Evolutionary conservation across 2,797 vertebrate genomes (phyloP).

Genomic region (Poeciliopsis gracilis): DNA sequence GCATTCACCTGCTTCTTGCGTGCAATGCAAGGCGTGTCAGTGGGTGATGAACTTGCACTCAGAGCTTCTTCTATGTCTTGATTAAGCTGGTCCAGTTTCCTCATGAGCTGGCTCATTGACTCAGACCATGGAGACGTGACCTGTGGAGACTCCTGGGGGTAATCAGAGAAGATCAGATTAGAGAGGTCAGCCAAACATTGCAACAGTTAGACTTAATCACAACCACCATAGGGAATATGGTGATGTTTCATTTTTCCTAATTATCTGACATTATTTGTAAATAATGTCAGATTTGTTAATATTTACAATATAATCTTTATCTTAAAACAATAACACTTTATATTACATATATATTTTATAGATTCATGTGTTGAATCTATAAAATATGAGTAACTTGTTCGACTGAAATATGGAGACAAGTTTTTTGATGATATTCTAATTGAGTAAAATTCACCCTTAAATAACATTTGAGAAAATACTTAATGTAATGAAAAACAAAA

Average conservation of each 20-base stretch:
- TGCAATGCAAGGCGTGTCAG: conserved; percentile 76
- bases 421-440: neutral
- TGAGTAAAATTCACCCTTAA: neutral
- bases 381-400: neutral
- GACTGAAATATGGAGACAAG: neutral
- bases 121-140: conserved; percentile 82
- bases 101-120: conserved; percentile 88
- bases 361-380: no score
- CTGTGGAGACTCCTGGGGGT: conserved; percentile 70
- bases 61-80: conserved; percentile 91
- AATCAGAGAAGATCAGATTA: conserved; percentile 33
- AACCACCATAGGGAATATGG: neutral
- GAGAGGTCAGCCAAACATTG: neutral
- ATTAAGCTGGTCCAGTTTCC: conserved; percentile 87
- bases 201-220: neutral
- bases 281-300: neutral
- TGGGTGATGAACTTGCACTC: conserved; percentile 83
- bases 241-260: neutral
- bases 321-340: neutral
- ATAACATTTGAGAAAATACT: neutral
- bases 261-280: neutral
- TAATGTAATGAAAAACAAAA: neutral
- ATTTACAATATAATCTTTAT: neutral
- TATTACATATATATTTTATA: neutral
- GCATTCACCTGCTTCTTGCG: conserved; percentile 79